Conservation (phyloP, 2,797 vertebrate species). For the Chaetophractus vellerosus region DNA sequence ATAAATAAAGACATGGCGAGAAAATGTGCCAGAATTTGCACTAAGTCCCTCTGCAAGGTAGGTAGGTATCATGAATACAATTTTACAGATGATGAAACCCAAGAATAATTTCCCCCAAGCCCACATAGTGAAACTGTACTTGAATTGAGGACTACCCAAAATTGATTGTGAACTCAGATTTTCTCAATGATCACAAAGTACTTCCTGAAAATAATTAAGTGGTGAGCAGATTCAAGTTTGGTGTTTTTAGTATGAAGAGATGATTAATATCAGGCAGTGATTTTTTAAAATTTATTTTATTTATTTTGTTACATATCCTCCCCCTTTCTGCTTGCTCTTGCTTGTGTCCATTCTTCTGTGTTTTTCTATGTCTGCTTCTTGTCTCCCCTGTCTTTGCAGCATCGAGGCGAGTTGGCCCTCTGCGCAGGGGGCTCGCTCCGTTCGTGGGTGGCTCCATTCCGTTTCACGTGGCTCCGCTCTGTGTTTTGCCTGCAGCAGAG, state of each 20-base stretch:
- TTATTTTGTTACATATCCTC: no score
- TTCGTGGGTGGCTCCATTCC: no score
- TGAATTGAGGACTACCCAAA: not conserved
- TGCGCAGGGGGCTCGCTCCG: no score
- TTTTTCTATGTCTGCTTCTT: no score
- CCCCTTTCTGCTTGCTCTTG: no score
- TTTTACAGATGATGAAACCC: not conserved
- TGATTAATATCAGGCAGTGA: not conserved
- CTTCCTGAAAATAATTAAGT: not conserved
- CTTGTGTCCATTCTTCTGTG: no score
- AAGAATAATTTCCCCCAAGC: not conserved
- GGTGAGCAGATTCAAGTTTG: not conserved
- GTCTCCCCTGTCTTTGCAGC: no score
- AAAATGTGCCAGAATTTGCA: not conserved
- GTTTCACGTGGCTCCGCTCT: no score
- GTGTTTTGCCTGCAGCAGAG: no score
- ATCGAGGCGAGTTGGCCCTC: no score
- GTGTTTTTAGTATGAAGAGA: not conserved
- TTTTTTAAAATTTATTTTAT: no score
- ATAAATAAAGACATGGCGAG: not conserved
- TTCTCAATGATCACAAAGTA: not conserved
- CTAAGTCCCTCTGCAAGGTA: not conserved
- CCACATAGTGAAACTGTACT: not conserved
- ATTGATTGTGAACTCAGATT: not conserved
- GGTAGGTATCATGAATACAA: not conserved